Evolutionary conservation across 2,797 vertebrate species (phyloP).

Genomic region (Sebastes minor): DNA sequence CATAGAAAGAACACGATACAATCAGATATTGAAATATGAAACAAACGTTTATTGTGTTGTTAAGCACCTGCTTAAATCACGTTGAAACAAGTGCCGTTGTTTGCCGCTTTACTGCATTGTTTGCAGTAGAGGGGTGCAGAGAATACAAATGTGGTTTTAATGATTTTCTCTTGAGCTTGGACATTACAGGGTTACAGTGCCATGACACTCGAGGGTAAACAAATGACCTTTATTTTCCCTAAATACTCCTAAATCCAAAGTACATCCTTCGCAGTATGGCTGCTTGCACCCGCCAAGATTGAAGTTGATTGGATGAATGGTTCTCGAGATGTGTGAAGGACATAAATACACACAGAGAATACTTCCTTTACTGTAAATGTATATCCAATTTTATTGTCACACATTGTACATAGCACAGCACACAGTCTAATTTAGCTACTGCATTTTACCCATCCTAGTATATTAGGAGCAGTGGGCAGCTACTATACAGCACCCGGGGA

Average conservation of each 20-base stretch:
- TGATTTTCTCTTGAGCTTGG: constrained; percentile 23
- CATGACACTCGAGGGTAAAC: background rate
- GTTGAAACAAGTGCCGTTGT: background rate
- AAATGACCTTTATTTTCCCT: background rate
- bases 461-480: too few species aligned
- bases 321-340: too few species aligned
- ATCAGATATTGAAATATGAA: background rate
- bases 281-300: too few species aligned
- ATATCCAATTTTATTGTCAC: too few species aligned
- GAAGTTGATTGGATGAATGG: too few species aligned
- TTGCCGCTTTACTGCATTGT: background rate
- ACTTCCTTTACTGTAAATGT: too few species aligned
- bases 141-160: constrained; percentile 37
- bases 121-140: constrained; percentile 5
- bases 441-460: too few species aligned
- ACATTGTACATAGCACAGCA: too few species aligned
- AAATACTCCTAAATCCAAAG: background rate
- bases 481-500: too few species aligned
- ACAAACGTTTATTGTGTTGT: background rate
- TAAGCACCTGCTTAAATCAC: background rate
- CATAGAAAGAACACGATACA: background rate
- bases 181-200: background rate
- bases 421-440: too few species aligned
- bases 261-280: background rate
- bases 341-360: too few species aligned